Conservation (phyloP, 2,888 invertebrate genomes). For the Eupithecia subumbrata region DNA sequence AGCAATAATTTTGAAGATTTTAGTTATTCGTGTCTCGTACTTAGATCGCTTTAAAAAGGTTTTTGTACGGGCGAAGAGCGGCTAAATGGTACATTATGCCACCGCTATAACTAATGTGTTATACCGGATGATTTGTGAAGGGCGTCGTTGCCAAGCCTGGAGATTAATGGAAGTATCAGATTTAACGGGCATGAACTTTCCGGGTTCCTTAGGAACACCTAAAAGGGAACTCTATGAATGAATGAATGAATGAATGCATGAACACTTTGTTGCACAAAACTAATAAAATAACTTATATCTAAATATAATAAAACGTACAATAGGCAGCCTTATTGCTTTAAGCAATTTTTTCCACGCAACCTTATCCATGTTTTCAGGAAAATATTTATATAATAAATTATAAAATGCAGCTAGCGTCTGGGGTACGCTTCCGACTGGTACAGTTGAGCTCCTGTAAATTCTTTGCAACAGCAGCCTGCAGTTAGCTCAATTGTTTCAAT, state of each 20-base stretch:
- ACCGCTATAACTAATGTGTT: slow-evolving; percentile 37
- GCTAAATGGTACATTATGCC: slow-evolving; percentile 23
- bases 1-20: neutral
- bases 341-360: too few species aligned
- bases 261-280: too few species aligned
- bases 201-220: neutral
- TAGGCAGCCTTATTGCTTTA: too few species aligned
- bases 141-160: slow-evolving; percentile 21
- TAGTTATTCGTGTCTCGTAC: neutral
- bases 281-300: too few species aligned
- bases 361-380: too few species aligned
- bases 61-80: neutral
- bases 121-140: slow-evolving; percentile 40
- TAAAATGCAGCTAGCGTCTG: too few species aligned
- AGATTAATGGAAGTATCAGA: slow-evolving; percentile 40
- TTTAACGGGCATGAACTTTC: slow-evolving; percentile 10
- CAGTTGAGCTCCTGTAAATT: too few species aligned
- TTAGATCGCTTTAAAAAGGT: neutral
- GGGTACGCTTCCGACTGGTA: too few species aligned
- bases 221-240: neutral
- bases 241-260: too few species aligned
- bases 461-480: too few species aligned
- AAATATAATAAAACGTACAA: too few species aligned
- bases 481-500: too few species aligned
- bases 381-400: neutral